Percentiles rank a stretch among this genome's conserved stretches.
Evolutionary conservation across 2,113 vertebrate genomes (phyloP).

Genomic region (Ctenomys sociabilis): DNA sequence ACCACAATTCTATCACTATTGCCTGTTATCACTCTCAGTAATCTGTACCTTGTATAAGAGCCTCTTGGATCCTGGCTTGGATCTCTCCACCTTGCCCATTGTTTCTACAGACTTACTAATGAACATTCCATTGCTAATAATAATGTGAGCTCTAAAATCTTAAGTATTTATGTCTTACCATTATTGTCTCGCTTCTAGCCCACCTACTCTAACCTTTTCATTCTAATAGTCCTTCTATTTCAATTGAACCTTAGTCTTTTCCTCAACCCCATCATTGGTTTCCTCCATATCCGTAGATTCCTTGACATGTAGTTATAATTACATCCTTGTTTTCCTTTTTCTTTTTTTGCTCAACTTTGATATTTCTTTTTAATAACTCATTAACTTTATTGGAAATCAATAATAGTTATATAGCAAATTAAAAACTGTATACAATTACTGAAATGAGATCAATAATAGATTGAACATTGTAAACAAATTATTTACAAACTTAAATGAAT

Average conservation of each 20-base stretch:
- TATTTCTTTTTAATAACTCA: too few species aligned
- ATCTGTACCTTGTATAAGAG: neutral
- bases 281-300: neutral
- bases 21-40: neutral
- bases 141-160: neutral
- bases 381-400: too few species aligned
- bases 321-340: neutral
- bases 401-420: too few species aligned
- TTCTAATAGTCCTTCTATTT: neutral
- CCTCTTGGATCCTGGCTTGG: neutral
- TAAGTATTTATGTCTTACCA: neutral
- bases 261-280: neutral
- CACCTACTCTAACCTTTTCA: neutral
- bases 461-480: too few species aligned
- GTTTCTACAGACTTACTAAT: neutral
- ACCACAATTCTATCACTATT: neutral
- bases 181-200: neutral
- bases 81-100: neutral
- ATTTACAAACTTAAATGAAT: too few species aligned
- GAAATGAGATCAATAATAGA: too few species aligned
- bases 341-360: neutral
- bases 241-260: neutral
- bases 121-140: neutral
- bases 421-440: too few species aligned
- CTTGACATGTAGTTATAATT: neutral